Conservation (phyloP, 2,888 invertebrate genomes). For the Hirtodrosophila histrioides region DNA sequence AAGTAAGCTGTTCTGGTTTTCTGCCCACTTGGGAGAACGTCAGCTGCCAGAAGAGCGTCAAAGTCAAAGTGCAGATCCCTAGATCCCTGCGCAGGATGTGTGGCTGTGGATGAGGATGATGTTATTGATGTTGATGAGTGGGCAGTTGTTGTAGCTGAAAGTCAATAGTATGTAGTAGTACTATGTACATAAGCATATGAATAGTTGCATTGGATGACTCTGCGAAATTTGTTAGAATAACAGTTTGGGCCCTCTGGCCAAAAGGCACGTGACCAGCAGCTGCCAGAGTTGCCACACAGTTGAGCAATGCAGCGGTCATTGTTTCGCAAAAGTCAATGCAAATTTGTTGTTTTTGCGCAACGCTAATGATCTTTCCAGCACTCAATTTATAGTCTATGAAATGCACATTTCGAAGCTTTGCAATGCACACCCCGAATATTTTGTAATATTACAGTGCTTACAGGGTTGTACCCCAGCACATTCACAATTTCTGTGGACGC, state of each 20-base stretch:
- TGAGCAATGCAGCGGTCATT: conserved; percentile 30
- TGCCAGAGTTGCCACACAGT: conserved; percentile 31
- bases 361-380: conserved; percentile 26
- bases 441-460: conserved; percentile 46
- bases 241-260: conserved; percentile 43
- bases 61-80: conserved; percentile 41
- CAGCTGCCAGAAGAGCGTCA: conserved; percentile 36
- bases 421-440: conserved; percentile 30
- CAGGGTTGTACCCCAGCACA: conserved; percentile 15
- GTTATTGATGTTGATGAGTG: conserved; percentile 52
- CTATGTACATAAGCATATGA: no score
- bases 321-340: conserved; percentile 57
- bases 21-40: conserved; percentile 23
- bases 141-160: conserved; percentile 50
- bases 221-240: conserved; percentile 9
- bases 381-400: conserved; percentile 21
- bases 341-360: conserved; percentile 22
- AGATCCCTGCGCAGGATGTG: conserved; percentile 20
- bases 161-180: conserved; percentile 19
- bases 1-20: not conserved
- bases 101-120: not conserved
- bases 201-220: not conserved
- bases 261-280: conserved; percentile 49
- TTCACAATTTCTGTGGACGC: conserved; percentile 16
- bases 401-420: conserved; percentile 45